Evolutionary conservation across 2,797 vertebrate genomes (phyloP), one percentile per base, ranked within the genome.

Genomic region (Lepilemur septentrionalis): DNA sequence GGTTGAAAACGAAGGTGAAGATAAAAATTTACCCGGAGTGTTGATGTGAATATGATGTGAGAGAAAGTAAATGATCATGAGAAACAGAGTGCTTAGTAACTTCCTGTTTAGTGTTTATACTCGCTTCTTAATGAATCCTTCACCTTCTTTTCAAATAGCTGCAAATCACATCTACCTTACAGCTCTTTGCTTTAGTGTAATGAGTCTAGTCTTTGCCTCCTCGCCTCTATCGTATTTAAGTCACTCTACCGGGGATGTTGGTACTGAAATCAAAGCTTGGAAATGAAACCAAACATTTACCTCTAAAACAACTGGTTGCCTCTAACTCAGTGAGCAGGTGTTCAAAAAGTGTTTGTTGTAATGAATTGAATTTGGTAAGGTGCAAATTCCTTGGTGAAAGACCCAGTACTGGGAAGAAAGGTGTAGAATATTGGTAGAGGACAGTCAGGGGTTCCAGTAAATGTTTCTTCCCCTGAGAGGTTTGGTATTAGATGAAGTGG

Each of bases 191-290:
- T 81, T 65, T 69, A 93, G 9, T 81, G 25, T 89, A 61, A 25
- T 22, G 18, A 43, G 7, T 22, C 38, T 86, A 17, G 59, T 89
- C 75, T 78, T 70, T 73, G 67, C 38, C 23, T 86, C 41, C 63
- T 12, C 17, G 6, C 48, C 15, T 76, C 86, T 59, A 76, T 89
- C 25, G 59, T 81, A 4, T 70, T 48, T 63, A 76, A 82, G 48
- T 83, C 15, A 2, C 8, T 50, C 48, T 25, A 22, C 15, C 78
- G 23, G 69, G 78, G 69, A 69, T 79, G 25, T 63, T 70, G 57
- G 55, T 86, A 30, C 22, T 80, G 50, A 96, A 95, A 83, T 82
- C 89, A 41, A 32, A 93, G 65, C 52, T 79, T 94, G 76, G 73
- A 91, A 76, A 61, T 89, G 65, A 93, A 96, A 93, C 22, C 38